Evolutionary conservation across 2,113 vertebrate genomes (phyloP), one percentile per base, ranked within the genome.

Genomic region (Datnioides undecimradiatus): DNA sequence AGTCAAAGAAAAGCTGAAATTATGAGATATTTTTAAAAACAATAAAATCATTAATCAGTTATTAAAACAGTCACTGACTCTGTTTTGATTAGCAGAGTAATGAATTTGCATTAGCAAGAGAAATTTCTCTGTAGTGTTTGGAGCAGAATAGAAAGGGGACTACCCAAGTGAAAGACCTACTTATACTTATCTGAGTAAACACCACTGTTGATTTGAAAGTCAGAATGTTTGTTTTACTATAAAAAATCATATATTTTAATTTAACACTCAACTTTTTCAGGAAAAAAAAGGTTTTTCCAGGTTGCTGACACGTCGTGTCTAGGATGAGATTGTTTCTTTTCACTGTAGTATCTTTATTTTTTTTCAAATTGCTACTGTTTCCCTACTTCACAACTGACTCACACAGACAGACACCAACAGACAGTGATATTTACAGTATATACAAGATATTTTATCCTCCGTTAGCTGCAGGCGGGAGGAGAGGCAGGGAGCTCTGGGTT

Each of bases 371-470:
- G 78, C 90, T 93, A 92, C 86, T 29, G 54, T 90, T 87, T 88
- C 41, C 83, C 91, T 90, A 92, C 85, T 69, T 84, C 82, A 90
- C 81, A 36, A 90, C 62, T 12, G 88, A 90, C 76, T 75, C 79
- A 76, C 89, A 93, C 73, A 72, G 48, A 91, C 87, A 67, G 38
- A 91, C 80, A 78, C 57, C 19, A 63, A 87, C 85, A 76, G 34
- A 88, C 77, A 43, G 33, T 71, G 2, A 14, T 89, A 88, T 91
- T 67, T 87, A 93, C 88, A 93, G 34, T 76, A 92, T 90, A 48
- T 87, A 92, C 90, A 91, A 17, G 51, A 57, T 29, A 17, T 75
- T 52, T 58, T 17, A 10, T 73, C 65, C 79, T 67, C 72, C 25
- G 21, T 25, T 19, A 51, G 60, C 79, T 75, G 85, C 65, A 69